Percentiles rank a stretch among this genome's conserved stretches.
Conservation (phyloP, 2,113 vertebrate species). For the Anarhynchus alexandrinus region DNA sequence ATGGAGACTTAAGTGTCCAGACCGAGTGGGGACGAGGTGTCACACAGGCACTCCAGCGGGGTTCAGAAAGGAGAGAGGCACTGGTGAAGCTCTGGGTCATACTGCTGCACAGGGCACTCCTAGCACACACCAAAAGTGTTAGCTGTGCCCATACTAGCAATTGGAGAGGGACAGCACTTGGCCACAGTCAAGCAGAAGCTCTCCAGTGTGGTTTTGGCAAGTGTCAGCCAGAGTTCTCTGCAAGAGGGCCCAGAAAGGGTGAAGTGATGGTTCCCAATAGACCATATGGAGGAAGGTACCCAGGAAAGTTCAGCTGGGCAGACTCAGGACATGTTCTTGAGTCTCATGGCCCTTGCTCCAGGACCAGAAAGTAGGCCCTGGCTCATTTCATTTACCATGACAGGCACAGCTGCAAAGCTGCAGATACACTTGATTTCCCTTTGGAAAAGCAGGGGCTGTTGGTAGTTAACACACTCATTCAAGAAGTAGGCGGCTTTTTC, state of each 20-base stretch:
- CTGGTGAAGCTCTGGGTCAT: background rate
- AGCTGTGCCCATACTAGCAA: background rate
- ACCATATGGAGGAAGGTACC: background rate
- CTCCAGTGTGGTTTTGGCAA: background rate
- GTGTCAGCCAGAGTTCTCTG: background rate
- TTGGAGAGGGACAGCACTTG: background rate
- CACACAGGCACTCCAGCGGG: background rate
- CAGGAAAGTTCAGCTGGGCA: background rate
- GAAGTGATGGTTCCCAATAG: background rate
- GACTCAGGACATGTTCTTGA: background rate
- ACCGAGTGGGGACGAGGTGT: background rate
- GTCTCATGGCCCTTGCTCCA: background rate
- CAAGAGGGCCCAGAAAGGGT: background rate
- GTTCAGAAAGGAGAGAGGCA: background rate
- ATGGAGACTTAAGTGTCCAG: background rate
- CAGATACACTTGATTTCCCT: rapidly evolving
- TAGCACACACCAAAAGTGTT: background rate
- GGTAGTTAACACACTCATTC: background rate
- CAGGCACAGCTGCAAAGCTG: background rate
- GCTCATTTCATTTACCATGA: background rate
- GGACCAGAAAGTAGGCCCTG: background rate
- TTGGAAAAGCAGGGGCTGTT: background rate
- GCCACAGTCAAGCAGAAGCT: background rate
- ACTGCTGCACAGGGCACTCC: background rate
- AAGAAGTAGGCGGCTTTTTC: background rate